Percentiles rank a stretch among this genome's conserved stretches.
These are phyloP conservation scores for Heterotilapia buettikoferi DNA, from an alignment of 2,113 vertebrate species.

Conservation along the genomic window DNA sequence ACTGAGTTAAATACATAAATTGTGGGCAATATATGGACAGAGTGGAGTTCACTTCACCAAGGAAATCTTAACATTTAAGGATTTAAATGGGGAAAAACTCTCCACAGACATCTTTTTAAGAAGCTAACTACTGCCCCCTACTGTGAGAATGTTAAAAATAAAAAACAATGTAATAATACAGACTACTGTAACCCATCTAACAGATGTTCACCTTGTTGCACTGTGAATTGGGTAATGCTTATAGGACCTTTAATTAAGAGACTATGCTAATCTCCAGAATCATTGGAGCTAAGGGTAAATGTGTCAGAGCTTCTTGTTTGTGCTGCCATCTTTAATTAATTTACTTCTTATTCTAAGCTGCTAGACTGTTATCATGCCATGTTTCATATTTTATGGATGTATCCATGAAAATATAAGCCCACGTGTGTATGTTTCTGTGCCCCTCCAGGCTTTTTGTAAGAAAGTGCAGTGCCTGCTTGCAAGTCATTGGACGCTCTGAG, in stretches of 20 bases:
- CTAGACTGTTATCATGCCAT: not conserved
- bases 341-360: not conserved
- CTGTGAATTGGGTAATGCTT: conserved; percentile 62
- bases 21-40: conserved; percentile 6
- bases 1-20: conserved; percentile 9
- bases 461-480: conserved; percentile 85
- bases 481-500: conserved; percentile 82
- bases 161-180: not conserved
- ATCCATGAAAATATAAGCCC: not conserved
- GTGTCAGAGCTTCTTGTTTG: conserved; percentile 14
- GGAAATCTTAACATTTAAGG: not conserved
- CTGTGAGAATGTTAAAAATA: conserved; percentile 22
- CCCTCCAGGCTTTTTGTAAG: conserved; percentile 80
- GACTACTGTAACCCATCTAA: conserved; percentile 46
- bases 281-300: conserved; percentile 30
- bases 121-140: conserved; percentile 64
- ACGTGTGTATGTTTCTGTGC: conserved; percentile 2
- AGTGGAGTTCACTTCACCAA: conserved; percentile 3
- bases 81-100: not conserved
- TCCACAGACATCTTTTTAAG: not conserved
- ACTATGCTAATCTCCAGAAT: conserved; percentile 45
- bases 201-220: conserved; percentile 68
- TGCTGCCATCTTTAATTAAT: conserved; percentile 35
- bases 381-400: not conserved
- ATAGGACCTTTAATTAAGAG: conserved; percentile 66